A percentile compares a stretch with the other conserved stretches of the same genome.
phyloP scores from a whole-genome alignment of 2,113 vertebrate species.

The Varanus salvator region DNA sequence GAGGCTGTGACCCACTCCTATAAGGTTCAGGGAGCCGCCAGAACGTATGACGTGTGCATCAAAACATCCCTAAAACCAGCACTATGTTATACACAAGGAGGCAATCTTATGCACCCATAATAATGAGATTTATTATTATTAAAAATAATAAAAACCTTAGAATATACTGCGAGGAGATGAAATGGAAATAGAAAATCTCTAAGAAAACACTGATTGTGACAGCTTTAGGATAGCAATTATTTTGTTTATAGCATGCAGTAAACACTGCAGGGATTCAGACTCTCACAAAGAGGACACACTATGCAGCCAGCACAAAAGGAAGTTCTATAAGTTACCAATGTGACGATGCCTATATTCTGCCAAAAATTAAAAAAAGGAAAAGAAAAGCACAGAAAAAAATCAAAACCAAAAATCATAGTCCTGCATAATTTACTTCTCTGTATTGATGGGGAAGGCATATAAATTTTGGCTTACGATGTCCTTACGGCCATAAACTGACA shows the following conservation, averaged over 20 bases:
- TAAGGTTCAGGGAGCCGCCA: slow-evolving; percentile 35
- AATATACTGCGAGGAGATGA: slow-evolving; percentile 38
- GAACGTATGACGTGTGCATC: slow-evolving; percentile 20
- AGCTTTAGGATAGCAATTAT: slow-evolving; percentile 65
- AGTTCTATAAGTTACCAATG: slow-evolving; percentile 25
- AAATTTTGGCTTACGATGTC: slow-evolving; percentile 22
- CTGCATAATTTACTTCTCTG: slow-evolving; percentile 25
- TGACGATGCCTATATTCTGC: neutral
- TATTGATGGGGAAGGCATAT: neutral
- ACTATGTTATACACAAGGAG: slow-evolving; percentile 35
- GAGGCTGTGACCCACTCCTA: too few species aligned
- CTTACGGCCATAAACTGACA: slow-evolving; percentile 13
- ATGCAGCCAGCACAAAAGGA: slow-evolving; percentile 28
- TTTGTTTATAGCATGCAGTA: slow-evolving; percentile 56
- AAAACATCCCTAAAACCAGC: slow-evolving; percentile 7
- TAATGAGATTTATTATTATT: slow-evolving; percentile 68
- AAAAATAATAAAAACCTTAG: slow-evolving; percentile 65
- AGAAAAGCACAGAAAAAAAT: neutral
- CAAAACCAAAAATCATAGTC: neutral
- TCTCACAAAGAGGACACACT: slow-evolving; percentile 19
- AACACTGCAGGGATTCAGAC: slow-evolving; percentile 49
- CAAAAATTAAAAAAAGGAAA: neutral
- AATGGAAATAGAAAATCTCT: slow-evolving; percentile 62
- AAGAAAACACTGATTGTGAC: slow-evolving; percentile 58
- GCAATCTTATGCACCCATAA: slow-evolving; percentile 27